A percentile compares a stretch with the other conserved stretches of the same genome.
phyloP scores from a whole-genome alignment of 2,797 vertebrate species.

The Mormyrops boulengeri region DNA sequence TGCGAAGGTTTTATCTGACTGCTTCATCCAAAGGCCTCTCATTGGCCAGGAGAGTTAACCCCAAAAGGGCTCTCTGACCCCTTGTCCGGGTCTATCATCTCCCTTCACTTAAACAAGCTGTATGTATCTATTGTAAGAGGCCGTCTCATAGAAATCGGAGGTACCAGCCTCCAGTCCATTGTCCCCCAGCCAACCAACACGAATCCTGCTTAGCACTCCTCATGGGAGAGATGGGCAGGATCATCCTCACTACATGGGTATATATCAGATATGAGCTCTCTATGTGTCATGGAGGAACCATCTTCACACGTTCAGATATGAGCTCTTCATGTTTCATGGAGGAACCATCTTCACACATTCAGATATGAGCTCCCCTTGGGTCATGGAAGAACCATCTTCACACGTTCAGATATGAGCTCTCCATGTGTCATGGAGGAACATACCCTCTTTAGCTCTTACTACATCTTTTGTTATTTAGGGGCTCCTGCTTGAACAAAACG shows the following conservation, averaged over 20 bases:
- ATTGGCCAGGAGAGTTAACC: neutral
- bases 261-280: neutral
- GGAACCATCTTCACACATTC: neutral
- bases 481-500: neutral
- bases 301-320: neutral
- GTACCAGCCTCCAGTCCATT: neutral
- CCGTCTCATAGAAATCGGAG: neutral
- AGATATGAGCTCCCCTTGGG: neutral
- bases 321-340: neutral
- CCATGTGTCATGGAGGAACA: neutral
- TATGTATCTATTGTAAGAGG: neutral
- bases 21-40: slow-evolving; percentile 38
- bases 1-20: neutral
- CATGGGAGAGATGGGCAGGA: neutral
- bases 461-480: neutral
- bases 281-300: neutral
- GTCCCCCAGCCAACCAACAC: neutral
- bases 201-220: neutral
- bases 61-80: slow-evolving; percentile 42
- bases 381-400: neutral
- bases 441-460: neutral
- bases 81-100: slow-evolving; percentile 47
- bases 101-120: slow-evolving; percentile 24
- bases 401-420: neutral
- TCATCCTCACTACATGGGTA: too few species aligned